Percentiles rank a stretch among this genome's conserved stretches.
Conservation (phyloP, 2,888 invertebrate species). For the Pseudeuparius sepicola region DNA sequence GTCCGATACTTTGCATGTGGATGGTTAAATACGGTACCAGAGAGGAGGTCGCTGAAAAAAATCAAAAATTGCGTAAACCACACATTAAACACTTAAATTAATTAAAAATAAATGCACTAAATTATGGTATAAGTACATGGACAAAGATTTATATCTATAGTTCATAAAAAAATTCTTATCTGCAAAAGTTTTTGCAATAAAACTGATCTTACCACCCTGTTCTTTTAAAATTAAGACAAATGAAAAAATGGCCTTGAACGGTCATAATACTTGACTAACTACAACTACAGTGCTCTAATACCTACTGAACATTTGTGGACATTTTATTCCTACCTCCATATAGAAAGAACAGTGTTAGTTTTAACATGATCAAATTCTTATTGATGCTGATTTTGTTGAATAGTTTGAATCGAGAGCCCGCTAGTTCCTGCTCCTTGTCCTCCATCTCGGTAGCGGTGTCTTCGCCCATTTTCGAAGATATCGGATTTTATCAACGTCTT, state of each 20-base stretch:
- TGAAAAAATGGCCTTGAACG: too few species aligned
- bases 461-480: conserved; percentile 39
- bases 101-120: neutral
- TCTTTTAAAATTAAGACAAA: too few species aligned
- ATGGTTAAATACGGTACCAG: conserved; percentile 78
- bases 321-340: conserved; percentile 76
- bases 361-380: conserved; percentile 69
- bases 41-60: conserved; percentile 63
- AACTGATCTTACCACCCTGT: too few species aligned
- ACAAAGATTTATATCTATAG: neutral
- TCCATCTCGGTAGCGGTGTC: conserved; percentile 42
- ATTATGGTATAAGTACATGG: neutral
- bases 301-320: too few species aligned
- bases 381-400: conserved; percentile 53
- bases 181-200: too few species aligned
- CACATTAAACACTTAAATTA: conserved; percentile 1
- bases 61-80: conserved; percentile 1
- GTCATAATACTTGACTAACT: too few species aligned
- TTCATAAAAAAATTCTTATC: neutral
- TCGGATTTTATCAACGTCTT: too few species aligned
- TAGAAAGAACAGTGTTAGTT: conserved; percentile 72
- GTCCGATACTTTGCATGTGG: conserved; percentile 83
- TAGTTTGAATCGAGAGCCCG: conserved; percentile 27
- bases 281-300: too few species aligned
- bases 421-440: conserved; percentile 31